Base-by-base conservation (phyloP, 2,797 vertebrate species). In the Gephyroberyx darwinii region DNA sequence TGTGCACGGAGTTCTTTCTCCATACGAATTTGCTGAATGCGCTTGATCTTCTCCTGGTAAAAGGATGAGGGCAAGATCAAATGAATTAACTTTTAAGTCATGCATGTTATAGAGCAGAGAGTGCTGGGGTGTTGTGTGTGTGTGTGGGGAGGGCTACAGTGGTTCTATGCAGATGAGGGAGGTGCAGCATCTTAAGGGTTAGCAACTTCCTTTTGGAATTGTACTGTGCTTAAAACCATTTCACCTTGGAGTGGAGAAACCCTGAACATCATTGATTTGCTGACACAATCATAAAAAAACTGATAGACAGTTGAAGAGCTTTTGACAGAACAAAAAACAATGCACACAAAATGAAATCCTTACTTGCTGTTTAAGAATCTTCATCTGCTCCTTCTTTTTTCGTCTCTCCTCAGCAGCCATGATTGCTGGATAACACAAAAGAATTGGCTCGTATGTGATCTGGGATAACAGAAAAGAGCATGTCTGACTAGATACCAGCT, bases 281-380 rank as follows among this genome's bases (percentile, higher is more conserved):
- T 62, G 57, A 61, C 48, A 37, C 58, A 2, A 26, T 54, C 56
- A 30, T 20, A 35, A 45, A 45, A 14, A 43, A 45, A n/a, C n/a
- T n/a, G 47, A 20, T 65, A 57, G 56, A 69, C 13, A 8, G 54
- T 63, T 53, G 47, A 3, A n/a, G 62, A 30, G 59, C 68, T 65
- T 43, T 71, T 47, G 30, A 43, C 0, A 12, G 20, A 65, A 86
- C 77, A 73, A 67, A 31, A 67, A 69, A 82, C 64, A 69, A 67
- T 20, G 20, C 19, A 19, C 1, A 16, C 51, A 66, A 56, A 47
- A 20, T 13, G 67, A 71, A 70, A 22, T 20, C 57, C 80, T 72
- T 95, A 98, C 97, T 95, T 99, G 96, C 80, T 99, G 97, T 83
- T 98, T 98, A 82, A 97, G 90, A 88, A 98, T 95, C 92, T 97